Conservation (phyloP, 2,797 vertebrate genomes). For the Onychomys torridus region DNA sequence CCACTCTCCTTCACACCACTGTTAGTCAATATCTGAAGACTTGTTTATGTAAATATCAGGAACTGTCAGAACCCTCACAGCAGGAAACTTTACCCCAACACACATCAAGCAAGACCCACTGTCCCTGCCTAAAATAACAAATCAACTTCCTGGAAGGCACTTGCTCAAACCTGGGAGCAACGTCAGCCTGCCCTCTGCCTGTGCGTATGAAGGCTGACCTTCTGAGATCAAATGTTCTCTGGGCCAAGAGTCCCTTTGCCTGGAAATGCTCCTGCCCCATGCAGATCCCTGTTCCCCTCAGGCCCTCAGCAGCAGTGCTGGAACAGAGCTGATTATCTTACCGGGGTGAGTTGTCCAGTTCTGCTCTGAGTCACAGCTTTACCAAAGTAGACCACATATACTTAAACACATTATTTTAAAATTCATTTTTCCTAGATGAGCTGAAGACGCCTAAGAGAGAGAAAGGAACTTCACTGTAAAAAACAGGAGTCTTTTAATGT, state of each 20-base stretch:
- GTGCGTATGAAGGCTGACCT: conserved; percentile 46
- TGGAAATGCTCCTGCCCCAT: not conserved
- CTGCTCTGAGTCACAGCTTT: not conserved
- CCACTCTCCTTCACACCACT: not conserved
- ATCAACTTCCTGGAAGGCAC: conserved; percentile 65
- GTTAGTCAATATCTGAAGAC: conserved; percentile 50
- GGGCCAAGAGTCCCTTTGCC: not conserved
- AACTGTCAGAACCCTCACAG: not conserved
- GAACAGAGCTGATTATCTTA: not conserved
- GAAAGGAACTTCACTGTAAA: not conserved
- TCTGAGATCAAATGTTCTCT: not conserved
- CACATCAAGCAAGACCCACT: not conserved
- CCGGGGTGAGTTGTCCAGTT: not conserved
- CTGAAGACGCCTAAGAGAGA: not conserved
- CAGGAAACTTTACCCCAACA: conserved; percentile 51
- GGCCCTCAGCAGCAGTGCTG: not conserved
- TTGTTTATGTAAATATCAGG: conserved; percentile 50
- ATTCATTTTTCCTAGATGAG: not conserved
- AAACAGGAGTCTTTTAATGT: not conserved
- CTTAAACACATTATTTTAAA: not conserved
- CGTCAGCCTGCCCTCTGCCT: conserved; percentile 50
- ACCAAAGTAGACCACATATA: conserved; percentile 1
- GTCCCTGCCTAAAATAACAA: conserved; percentile 34
- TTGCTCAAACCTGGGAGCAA: conserved; percentile 32
- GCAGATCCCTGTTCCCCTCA: too few relatives aligned